Base-by-base conservation (phyloP, 2,888 invertebrate species). In the Eupithecia abbreviata region DNA sequence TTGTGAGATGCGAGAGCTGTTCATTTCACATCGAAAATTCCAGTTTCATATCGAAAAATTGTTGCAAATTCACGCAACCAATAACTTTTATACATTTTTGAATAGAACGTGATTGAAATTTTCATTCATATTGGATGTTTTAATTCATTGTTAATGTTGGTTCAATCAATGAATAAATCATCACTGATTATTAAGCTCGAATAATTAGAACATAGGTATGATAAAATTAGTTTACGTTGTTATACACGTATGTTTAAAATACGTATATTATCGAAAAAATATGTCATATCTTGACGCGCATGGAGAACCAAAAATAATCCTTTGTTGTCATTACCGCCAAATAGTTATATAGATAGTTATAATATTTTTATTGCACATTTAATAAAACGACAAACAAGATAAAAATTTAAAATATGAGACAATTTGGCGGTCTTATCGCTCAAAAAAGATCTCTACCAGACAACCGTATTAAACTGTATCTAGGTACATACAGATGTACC, bases 21-120 rank as follows among this genome's bases (percentile, higher is more conserved):
- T 85, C 81, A 84, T 84, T 84, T 82, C 82, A 79, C 82, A 80
- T 82, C 80, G 80, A 78, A 82, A 83, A 85, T 84, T 82, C 81
- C 80, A 76, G 76, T 80, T 80, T 77, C 78, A 83, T 76, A 84
- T 84, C 77, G 83, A 81, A 84, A 84, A 82, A 84, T 82, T 73
- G 72, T 79, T 80, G 76, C 77, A 73, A 76, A 79, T 76, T 82
- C 80, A 79, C 75, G 82, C 58, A 76, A 66, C 76, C 79, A 80
- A 79, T 80, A 77, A 80, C 75, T 81, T 81, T 76, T 79, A 72
- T 72, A 75, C 72, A 73, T 77, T 74, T 79, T 65, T 67, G 70
- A 77, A 78, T 76, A 73, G 74, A 71, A 73, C 72, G 69, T 69
- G 67, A 73, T 76, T 75, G 73, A 72, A 73, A 77, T 78, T 73